phyloP scores from a whole-genome alignment of 2,888 invertebrate genomes.

The Drosophila peninsularis region DNA sequence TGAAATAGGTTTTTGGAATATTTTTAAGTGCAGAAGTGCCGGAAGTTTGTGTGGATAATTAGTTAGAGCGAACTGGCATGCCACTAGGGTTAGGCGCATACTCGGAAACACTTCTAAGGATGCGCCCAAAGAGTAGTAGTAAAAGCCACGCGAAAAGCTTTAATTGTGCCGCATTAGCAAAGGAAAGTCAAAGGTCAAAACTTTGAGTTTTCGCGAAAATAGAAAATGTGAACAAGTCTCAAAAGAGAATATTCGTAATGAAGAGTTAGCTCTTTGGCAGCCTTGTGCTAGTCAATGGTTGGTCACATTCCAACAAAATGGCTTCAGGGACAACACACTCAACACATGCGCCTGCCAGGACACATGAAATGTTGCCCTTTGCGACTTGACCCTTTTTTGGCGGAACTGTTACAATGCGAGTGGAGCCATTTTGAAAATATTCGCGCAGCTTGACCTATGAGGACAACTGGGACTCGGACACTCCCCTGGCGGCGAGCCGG shows the following conservation, averaged over 20 bases:
- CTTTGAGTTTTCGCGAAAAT: conserved; percentile 1
- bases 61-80: conserved; percentile 36
- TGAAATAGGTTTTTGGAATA: conserved; percentile 36
- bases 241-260: neutral
- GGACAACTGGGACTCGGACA: conserved; percentile 50
- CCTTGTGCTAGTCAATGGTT: conserved; percentile 32
- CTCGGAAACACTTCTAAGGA: neutral
- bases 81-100: conserved; percentile 12
- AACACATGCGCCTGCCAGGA: conserved; percentile 55
- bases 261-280: neutral
- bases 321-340: conserved; percentile 33
- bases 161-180: neutral
- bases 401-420: conserved; percentile 52
- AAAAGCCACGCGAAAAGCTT: neutral
- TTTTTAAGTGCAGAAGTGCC: conserved; percentile 38
- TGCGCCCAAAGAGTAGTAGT: neutral
- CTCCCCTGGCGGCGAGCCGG: conserved; percentile 56
- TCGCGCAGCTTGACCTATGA: conserved; percentile 64
- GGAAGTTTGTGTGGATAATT: conserved; percentile 62
- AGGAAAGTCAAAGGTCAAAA: neutral
- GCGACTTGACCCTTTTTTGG: conserved; percentile 61
- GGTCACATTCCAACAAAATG: conserved; percentile 56
- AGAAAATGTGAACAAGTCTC: too few species aligned
- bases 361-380: conserved; percentile 53
- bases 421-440: conserved; percentile 65